Percentiles rank a stretch among this genome's conserved stretches.
Conservation (phyloP, 2,113 vertebrate genomes). For the Thalassarche chlororhynchos region DNA sequence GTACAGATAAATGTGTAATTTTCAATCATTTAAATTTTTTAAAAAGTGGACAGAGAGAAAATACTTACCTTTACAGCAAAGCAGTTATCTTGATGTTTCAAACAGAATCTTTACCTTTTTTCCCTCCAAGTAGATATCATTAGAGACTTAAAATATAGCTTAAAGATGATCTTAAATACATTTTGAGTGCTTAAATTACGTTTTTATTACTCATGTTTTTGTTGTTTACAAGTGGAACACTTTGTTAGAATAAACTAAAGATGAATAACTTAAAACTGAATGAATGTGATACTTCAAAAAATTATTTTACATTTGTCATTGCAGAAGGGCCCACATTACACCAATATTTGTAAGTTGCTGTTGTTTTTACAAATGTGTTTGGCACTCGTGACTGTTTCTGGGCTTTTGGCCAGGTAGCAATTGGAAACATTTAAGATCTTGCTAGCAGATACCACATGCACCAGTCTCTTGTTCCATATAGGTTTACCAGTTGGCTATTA, state of each 20-base stretch:
- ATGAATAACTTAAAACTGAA: background rate
- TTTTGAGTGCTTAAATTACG: background rate
- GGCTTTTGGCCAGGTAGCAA: conserved; percentile 37
- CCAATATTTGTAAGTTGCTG: conserved; percentile 43
- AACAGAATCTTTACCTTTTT: background rate
- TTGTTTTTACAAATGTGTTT: conserved; percentile 29
- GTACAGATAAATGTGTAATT: background rate
- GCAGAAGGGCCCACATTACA: background rate
- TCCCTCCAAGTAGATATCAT: background rate
- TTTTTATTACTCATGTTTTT: background rate
- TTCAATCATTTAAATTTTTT: background rate
- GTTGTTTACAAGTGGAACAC: background rate
- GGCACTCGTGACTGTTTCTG: conserved; percentile 7
- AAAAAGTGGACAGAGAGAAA: background rate
- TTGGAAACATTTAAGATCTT: conserved; percentile 21
- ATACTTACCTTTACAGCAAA: background rate
- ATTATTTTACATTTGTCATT: background rate
- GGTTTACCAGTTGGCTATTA: background rate
- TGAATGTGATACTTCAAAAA: background rate
- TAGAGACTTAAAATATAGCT: background rate
- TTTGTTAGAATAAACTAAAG: background rate
- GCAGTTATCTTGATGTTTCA: background rate
- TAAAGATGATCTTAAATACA: background rate
- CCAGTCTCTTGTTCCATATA: background rate
- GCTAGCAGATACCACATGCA: background rate